A percentile compares a stretch with the other conserved stretches of the same genome.
These are phyloP conservation scores for Macroramphosus scolopax DNA, from an alignment of 2,797 vertebrate species.

Conservation along the genomic window DNA sequence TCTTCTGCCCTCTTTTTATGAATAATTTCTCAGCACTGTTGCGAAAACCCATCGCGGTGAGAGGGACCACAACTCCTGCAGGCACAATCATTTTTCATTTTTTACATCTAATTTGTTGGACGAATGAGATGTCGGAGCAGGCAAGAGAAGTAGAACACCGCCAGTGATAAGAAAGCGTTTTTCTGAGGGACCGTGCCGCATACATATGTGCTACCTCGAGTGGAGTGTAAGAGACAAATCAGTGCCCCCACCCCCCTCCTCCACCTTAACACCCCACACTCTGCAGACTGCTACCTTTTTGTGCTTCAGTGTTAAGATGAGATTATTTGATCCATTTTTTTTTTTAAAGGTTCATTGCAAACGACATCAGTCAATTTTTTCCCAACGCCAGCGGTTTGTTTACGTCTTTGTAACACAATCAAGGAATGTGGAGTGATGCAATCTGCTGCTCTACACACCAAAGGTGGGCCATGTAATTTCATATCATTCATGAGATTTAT, in stretches of 20 bases:
- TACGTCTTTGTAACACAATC: not conserved
- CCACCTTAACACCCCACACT: slow-evolving; percentile 3
- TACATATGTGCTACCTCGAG: slow-evolving; percentile 25
- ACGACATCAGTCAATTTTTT: not conserved
- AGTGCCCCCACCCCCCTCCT: slow-evolving; percentile 12
- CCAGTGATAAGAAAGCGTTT: slow-evolving; percentile 38
- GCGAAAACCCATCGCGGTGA: slow-evolving; percentile 26
- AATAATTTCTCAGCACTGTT: slow-evolving; percentile 33
- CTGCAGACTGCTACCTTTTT: not conserved
- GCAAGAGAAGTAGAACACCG: slow-evolving; percentile 31
- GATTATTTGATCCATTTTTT: too few species aligned
- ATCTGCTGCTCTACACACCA: slow-evolving; percentile 6
- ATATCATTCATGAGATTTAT: slow-evolving; percentile 4
- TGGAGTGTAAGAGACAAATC: slow-evolving; percentile 16
- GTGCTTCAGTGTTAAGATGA: not conserved
- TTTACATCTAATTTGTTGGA: slow-evolving; percentile 67
- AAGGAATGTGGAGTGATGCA: slow-evolving; percentile 1
- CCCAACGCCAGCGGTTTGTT: not conserved
- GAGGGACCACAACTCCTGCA: slow-evolving; percentile 34
- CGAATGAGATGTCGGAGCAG: slow-evolving; percentile 51
- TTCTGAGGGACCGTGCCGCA: slow-evolving; percentile 20
- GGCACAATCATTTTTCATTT: slow-evolving; percentile 61
- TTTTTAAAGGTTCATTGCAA: not conserved
- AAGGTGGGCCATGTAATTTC: not conserved
- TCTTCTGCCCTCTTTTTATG: slow-evolving; percentile 37